Evolutionary conservation across 2,113 vertebrate species (phyloP).

Genomic region (Geococcyx californianus): DNA sequence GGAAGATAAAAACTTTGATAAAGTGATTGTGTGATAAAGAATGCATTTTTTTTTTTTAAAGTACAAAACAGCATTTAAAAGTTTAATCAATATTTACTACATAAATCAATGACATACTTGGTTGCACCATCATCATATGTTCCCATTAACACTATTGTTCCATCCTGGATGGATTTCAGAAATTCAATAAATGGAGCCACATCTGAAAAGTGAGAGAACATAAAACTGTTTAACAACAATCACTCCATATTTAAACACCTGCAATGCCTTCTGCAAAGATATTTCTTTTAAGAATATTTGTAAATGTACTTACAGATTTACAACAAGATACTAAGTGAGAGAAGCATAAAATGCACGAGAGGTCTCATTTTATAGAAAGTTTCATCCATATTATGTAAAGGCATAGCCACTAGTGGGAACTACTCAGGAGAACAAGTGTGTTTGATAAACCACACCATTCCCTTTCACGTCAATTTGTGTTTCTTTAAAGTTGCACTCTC

Average conservation of each 20-base stretch:
- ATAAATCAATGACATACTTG: slow-evolving; percentile 81
- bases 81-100: background rate
- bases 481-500: background rate
- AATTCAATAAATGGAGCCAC: slow-evolving; percentile 88
- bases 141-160: slow-evolving; percentile 92
- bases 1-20: background rate
- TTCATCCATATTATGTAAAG: background rate
- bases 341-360: background rate
- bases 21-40: background rate
- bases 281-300: background rate
- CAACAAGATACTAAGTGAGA: background rate
- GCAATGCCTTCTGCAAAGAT: background rate
- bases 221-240: background rate
- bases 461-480: background rate
- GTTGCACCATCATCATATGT: slow-evolving; percentile 92
- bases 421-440: background rate
- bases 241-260: background rate
- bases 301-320: background rate
- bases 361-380: background rate
- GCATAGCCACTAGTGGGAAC: background rate
- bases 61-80: background rate
- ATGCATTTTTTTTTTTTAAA: background rate
- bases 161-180: slow-evolving; percentile 87
- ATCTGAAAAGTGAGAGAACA: slow-evolving; percentile 75
- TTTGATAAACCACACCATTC: background rate